Conservation (phyloP, 2,888 invertebrate genomes). For the Norana najaformis region DNA sequence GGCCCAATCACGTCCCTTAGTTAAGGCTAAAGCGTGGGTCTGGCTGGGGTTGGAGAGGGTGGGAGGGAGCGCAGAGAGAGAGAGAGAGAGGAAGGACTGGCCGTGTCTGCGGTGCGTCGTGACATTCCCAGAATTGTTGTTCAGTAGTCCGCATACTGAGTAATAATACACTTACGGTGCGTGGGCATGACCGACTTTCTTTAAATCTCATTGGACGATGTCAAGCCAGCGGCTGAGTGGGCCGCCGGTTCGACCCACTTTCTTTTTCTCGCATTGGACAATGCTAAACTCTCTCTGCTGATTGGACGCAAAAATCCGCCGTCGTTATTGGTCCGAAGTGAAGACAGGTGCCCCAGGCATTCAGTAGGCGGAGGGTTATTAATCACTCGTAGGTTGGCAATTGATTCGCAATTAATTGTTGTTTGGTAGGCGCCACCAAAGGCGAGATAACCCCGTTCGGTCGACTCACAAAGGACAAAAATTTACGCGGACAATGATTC, state of each 20-base stretch:
- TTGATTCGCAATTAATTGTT: not conserved
- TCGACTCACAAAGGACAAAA: not conserved
- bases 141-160: not conserved
- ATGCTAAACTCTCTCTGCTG: not conserved
- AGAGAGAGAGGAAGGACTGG: not conserved
- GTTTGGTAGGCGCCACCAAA: not conserved
- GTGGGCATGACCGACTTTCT: not conserved
- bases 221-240: not conserved
- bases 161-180: conserved; percentile 6
- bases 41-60: not conserved
- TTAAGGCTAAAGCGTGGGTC: not conserved
- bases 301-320: not conserved
- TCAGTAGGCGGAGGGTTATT: not conserved
- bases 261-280: not conserved
- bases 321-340: not conserved
- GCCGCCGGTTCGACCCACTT: not conserved
- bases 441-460: not conserved
- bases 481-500: not conserved
- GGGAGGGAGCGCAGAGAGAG: not conserved
- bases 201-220: not conserved
- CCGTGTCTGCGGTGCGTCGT: not conserved
- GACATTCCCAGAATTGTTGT: not conserved
- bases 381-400: not conserved
- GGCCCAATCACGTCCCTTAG: not conserved
- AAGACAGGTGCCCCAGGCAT: not conserved